A percentile compares a stretch with the other conserved stretches of the same genome.
Evolutionary conservation across 2,113 vertebrate species (phyloP).

Genomic region (Myotis brandtii): DNA sequence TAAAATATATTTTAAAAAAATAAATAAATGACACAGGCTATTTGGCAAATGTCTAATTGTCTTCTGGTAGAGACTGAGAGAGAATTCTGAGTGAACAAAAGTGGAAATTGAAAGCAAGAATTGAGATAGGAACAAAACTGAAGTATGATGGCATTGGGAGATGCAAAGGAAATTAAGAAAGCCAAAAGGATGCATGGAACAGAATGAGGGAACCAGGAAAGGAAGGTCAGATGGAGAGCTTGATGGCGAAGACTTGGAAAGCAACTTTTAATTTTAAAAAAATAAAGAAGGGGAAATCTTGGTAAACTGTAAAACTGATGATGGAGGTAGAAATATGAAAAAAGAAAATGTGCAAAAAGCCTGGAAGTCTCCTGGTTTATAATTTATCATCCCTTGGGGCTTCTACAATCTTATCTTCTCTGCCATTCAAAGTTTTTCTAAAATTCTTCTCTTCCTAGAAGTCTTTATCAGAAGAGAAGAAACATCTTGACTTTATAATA

Average conservation of each 20-base stretch:
- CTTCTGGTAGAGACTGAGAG: not conserved
- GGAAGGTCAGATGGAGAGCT: not conserved
- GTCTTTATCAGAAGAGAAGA: not conserved
- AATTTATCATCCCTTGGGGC: not conserved
- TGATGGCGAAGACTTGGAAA: not conserved
- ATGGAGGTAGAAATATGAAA: not conserved
- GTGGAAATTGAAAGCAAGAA: not conserved
- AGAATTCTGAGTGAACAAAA: not conserved
- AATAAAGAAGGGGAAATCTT: not conserved
- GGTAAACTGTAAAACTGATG: not conserved
- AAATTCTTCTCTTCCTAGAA: slow-evolving; percentile 38
- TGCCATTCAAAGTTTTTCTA: not conserved
- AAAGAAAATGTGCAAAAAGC: not conserved
- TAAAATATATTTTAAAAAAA: too few species aligned
- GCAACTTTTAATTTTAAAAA: not conserved
- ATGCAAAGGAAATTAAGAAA: not conserved
- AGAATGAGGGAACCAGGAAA: not conserved
- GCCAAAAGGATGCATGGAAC: not conserved
- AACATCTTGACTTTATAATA: not conserved
- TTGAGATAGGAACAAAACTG: not conserved
- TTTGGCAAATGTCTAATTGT: not conserved
- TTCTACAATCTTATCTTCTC: not conserved
- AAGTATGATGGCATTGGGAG: not conserved
- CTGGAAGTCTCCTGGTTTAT: not conserved
- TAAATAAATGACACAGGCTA: not conserved